Conservation (phyloP, 1,140 invertebrate genomes). For the Oscheius sp. region DNA sequence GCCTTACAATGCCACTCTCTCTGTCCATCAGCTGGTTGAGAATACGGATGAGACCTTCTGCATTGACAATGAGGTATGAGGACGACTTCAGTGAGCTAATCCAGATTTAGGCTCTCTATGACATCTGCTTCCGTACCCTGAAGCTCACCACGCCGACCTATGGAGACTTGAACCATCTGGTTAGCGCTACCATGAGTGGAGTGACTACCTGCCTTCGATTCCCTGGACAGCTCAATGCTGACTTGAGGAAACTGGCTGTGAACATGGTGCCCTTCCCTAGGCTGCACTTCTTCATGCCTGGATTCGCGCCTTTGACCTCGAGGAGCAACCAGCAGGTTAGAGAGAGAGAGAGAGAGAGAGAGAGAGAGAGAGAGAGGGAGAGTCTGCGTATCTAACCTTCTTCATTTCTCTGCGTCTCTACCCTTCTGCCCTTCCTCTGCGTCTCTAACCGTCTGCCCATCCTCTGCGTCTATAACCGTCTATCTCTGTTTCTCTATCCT, state of each 20-base stretch:
- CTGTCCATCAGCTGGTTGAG: slow-evolving; percentile 73
- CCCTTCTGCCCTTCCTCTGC: too few species aligned
- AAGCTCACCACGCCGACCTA: slow-evolving; percentile 78
- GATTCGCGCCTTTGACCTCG: slow-evolving; percentile 88
- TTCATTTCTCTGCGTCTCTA: too few species aligned
- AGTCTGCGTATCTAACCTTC: too few species aligned
- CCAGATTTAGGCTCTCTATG: slow-evolving; percentile 69
- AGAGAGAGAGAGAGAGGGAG: too few species aligned
- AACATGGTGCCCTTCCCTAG: slow-evolving; percentile 95
- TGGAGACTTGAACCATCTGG: slow-evolving; percentile 74
- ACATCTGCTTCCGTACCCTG: slow-evolving; percentile 77
- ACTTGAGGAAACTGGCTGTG: slow-evolving; percentile 86
- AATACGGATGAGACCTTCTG: slow-evolving; percentile 77
- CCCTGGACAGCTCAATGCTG: slow-evolving; percentile 71
- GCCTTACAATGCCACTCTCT: slow-evolving; percentile 75
- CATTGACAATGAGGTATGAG: slow-evolving; percentile 72
- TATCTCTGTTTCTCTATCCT: too few species aligned
- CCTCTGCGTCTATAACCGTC: too few species aligned
- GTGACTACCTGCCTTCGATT: slow-evolving; percentile 73
- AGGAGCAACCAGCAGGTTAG: slow-evolving; percentile 67
- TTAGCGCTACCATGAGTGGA: slow-evolving; percentile 79
- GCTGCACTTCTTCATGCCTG: slow-evolving; percentile 94
- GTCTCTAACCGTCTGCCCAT: too few species aligned
- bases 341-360: neutral
- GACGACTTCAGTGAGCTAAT: neutral